A percentile compares a stretch with the other conserved stretches of the same genome.
phyloP scores from a whole-genome alignment of 1,140 invertebrate species.

The Bombus cullumanus region DNA sequence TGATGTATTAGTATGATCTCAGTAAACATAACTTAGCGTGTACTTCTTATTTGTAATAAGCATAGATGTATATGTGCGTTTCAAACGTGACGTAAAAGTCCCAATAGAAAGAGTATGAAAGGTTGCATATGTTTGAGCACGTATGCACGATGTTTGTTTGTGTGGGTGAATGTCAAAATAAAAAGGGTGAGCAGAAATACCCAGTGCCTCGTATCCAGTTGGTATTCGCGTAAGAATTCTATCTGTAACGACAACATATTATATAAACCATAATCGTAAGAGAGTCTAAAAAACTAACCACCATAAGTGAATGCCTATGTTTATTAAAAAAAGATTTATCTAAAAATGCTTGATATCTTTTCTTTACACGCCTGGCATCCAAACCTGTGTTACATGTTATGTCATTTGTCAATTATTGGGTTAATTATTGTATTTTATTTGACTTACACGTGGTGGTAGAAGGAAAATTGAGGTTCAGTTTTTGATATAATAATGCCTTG shows the following conservation, averaged over 20 bases:
- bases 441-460: too few relatives aligned
- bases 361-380: background rate
- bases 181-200: constrained; percentile 51
- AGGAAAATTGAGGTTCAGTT: background rate
- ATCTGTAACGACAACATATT: constrained; percentile 76
- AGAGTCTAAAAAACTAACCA: constrained; percentile 81
- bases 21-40: constrained; percentile 81
- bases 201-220: constrained; percentile 69
- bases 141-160: constrained; percentile 58
- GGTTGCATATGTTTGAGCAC: constrained; percentile 23
- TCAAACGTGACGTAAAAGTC: constrained; percentile 20
- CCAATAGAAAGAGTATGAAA: constrained; percentile 28
- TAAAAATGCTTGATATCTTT: constrained; percentile 32
- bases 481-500: too few relatives aligned
- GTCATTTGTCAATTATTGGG: background rate
- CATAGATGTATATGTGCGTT: constrained; percentile 68
- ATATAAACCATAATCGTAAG: constrained; percentile 74
- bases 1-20: constrained; percentile 84
- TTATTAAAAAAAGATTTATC: constrained; percentile 76
- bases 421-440: background rate
- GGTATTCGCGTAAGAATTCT: constrained; percentile 72
- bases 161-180: constrained; percentile 57
- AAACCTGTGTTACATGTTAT: background rate
- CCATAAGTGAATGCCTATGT: constrained; percentile 78
- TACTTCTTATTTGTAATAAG: constrained; percentile 78